Conservation (phyloP, 1,140 invertebrate genomes). For the Polyergus mexicanus region DNA sequence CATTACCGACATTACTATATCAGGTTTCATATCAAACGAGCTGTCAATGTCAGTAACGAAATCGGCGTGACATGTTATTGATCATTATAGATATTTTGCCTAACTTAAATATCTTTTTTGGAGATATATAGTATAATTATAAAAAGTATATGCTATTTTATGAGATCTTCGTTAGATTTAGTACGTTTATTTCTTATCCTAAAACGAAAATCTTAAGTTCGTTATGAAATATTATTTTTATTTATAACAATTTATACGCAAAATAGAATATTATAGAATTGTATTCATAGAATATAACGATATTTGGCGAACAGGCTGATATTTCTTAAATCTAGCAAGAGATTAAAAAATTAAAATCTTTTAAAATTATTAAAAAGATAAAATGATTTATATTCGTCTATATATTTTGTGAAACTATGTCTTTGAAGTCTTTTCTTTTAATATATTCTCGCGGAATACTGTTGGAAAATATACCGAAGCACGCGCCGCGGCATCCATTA, state of each 20-base stretch:
- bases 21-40: conserved; percentile 49
- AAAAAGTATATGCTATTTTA: neutral
- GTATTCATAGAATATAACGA: neutral
- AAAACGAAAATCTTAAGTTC: neutral
- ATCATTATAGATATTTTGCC: conserved; percentile 43
- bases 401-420: neutral
- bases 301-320: neutral
- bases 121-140: neutral
- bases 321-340: neutral
- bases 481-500: neutral
- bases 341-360: neutral
- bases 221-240: neutral
- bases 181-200: neutral
- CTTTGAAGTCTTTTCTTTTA: neutral
- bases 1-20: conserved; percentile 35
- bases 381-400: neutral
- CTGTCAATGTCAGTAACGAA: conserved; percentile 65
- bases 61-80: conserved; percentile 46
- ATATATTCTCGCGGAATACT: neutral
- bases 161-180: neutral
- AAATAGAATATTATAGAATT: neutral
- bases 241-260: neutral
- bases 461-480: neutral
- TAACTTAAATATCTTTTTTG: conserved; percentile 29
- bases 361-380: neutral